Base-by-base conservation (phyloP, 2,797 vertebrate genomes). In the Chaunax sp. region DNA sequence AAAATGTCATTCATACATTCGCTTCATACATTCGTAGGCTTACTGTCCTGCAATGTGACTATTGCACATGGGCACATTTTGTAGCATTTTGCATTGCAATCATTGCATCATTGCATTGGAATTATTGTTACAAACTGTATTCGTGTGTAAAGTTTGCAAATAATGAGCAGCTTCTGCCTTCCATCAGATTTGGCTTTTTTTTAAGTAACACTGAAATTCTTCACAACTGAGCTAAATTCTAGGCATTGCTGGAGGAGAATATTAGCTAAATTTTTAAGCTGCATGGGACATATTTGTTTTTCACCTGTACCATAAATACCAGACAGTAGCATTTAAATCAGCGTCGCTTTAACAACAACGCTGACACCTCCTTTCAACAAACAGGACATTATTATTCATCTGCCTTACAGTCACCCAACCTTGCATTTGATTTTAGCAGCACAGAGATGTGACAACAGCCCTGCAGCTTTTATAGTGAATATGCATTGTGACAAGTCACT, bases 391-490 rank as follows among this genome's bases (percentile, higher is more conserved):
- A 47, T 62, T 16, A 35, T 51, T 62, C 33, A 50, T 65, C 38
- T 16, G 25, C 47, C 25, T 60, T 10, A 1, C 50, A 56, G 46
- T 55, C 10, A 4, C 28, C 46, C 43, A 62, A 12, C 62, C 35
- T 23, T 51, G 26, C 30, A 40, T 52, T 69, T 63, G 44, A 35
- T 35, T 69, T 70, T 54, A 58, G 46, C 63, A 52, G 53, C 64
- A 25, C 47, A 46, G 23, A 26, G 19, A 57, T 1, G 35, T 20
- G 10, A 62, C 49, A 54, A 45, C 13, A n/a, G 44, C 46, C 26
- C 15, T 12, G 49, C 33, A 54, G 45, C 19, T 0, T 35, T 54
- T 30, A 58, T 35, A 43, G n/a, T 19, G 23, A 65, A 58, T 7
- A 73, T 26, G 58, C 45, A 50, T 20, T 55, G 20, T 59, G 58